Base-by-base conservation (phyloP, 2,797 vertebrate genomes). In the Urophycis tenuis region DNA sequence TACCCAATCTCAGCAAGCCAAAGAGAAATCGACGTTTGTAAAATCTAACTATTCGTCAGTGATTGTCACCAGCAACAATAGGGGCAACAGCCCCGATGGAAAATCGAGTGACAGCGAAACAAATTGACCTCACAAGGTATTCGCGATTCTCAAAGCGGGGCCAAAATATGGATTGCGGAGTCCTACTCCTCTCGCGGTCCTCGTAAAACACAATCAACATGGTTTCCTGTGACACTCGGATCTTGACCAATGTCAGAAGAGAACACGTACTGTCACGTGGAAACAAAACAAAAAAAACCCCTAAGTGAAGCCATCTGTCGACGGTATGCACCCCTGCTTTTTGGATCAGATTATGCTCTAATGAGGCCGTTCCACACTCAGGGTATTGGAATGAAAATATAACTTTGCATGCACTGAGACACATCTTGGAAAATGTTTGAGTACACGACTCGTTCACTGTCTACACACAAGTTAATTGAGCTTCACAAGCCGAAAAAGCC, bases 231-330 rank as follows among this genome's bases (percentile, higher is more conserved):
- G 73, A 78, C 53, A 19, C 34, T 30, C 67, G 35, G 74, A 79
- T 72, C 60, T 7, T 80, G 71, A 80, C 76, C 79, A 76, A 25
- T 74, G 76, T 33, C 71, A 72, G 53, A 3, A 29, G 80, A 81
- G 80, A 85, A 83, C 77, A 71, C 80, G 41, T 29, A 41, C 34
- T 7, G 39, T 76, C 74, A 45, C 82, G 79, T 75, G 80, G 75
- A 81, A 79, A 79, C 72, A 78, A 34, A n/a, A n/a, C 72, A 15
- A 32, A 31, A 34, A 29, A 32, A 14, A n/a, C n/a, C n/a, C 25
- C 3, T 39, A 81, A 71, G 74, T 11, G 45, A 77, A 32, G 39
- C 53, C 67, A 69, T 74, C 49, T n/a, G 5, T 77, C 75, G 29
- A 29, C 19, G 60, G 3, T 34, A 45, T 67, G 29, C 36, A 36